Evolutionary conservation across 2,888 invertebrate genomes (phyloP).

Genomic region (Microdon myrmicae): DNA sequence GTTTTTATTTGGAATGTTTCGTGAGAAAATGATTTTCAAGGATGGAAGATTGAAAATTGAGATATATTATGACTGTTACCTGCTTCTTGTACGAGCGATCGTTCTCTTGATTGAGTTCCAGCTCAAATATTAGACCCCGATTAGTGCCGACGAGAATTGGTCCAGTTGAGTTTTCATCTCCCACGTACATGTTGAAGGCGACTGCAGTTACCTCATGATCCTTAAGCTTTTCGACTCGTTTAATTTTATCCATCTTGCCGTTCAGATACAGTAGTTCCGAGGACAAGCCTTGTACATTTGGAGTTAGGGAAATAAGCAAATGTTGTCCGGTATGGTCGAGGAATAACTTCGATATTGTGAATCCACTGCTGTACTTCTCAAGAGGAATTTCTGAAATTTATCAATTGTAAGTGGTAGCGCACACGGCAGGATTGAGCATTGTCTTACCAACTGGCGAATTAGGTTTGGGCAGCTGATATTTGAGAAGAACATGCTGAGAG

Average conservation of each 20-base stretch:
- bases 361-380: conserved; percentile 63
- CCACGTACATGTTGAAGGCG: conserved; percentile 85
- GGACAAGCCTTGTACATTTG: conserved; percentile 68
- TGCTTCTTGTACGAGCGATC: conserved; percentile 89
- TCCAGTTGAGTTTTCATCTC: conserved; percentile 77
- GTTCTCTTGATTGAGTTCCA: conserved; percentile 83
- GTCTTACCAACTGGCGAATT: conserved; percentile 79
- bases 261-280: conserved; percentile 86
- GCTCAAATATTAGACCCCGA: conserved; percentile 90
- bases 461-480: conserved; percentile 83
- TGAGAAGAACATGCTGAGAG: conserved; percentile 81
- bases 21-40: conserved; percentile 41
- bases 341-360: conserved; percentile 61
- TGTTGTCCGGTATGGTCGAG: conserved; percentile 90
- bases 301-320: conserved; percentile 76
- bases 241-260: conserved; percentile 79
- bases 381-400: conserved; percentile 60
- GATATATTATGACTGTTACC: conserved; percentile 69
- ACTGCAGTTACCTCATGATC: conserved; percentile 88
- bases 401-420: neutral
- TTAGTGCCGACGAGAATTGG: conserved; percentile 90
- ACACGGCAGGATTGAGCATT: neutral
- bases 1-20: conserved; percentile 12
- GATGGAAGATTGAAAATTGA: conserved; percentile 12
- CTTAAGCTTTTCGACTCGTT: conserved; percentile 69